A percentile compares a stretch with the other conserved stretches of the same genome.
These are phyloP conservation scores for Eubasilissa splendida DNA, from an alignment of 2,888 invertebrate species.

Conservation along the genomic window DNA sequence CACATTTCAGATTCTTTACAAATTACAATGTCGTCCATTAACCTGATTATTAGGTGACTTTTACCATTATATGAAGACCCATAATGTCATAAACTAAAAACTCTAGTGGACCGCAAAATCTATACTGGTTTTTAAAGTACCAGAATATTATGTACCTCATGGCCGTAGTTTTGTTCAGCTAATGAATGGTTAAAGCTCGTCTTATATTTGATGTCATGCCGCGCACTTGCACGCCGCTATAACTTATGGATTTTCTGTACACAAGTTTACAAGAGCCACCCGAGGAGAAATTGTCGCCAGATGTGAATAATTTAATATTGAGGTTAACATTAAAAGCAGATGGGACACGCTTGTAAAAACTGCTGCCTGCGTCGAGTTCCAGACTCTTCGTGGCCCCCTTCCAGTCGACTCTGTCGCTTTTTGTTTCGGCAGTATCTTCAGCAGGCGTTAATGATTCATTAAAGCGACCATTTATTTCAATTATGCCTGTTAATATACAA, in stretches of 20 bases:
- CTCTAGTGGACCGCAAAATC: too few species aligned
- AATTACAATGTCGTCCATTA: too few species aligned
- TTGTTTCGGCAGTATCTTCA: slow-evolving; percentile 24
- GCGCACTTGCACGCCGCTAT: neutral
- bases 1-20: too few species aligned
- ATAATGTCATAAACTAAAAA: too few species aligned
- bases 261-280: slow-evolving; percentile 29
- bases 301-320: slow-evolving; percentile 56
- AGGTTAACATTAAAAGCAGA: slow-evolving; percentile 53
- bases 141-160: too few species aligned
- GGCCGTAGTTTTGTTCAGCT: too few species aligned
- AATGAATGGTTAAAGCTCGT: too few species aligned
- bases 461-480: too few species aligned
- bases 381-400: slow-evolving; percentile 18
- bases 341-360: slow-evolving; percentile 49
- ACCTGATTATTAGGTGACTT: too few species aligned
- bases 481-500: too few species aligned
- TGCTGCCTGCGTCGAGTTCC: slow-evolving; percentile 20
- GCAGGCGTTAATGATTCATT: slow-evolving; percentile 15
- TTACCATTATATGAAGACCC: too few species aligned
- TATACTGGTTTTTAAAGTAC: too few species aligned
- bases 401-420: slow-evolving; percentile 19
- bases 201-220: neutral
- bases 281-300: slow-evolving; percentile 48
- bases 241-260: slow-evolving; percentile 6